Percentiles rank a stretch among this genome's conserved stretches.
phyloP scores from a whole-genome alignment of 53 echinoderm and acorn worm species.

The Holothuria scabra region DNA sequence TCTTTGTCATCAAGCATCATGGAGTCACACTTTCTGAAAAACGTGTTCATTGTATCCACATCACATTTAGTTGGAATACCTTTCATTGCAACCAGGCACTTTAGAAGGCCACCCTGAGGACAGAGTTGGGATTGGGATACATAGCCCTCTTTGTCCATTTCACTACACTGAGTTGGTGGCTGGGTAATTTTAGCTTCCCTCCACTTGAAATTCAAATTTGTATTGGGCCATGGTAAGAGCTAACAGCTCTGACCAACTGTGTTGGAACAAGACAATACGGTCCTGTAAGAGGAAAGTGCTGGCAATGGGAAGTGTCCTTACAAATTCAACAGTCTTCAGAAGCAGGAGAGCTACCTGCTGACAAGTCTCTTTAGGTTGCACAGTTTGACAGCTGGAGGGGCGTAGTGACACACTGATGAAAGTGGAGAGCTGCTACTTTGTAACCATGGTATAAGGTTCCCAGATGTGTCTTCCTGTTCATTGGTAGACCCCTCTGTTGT shows the following conservation, averaged over 20 bases:
- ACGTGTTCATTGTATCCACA: constrained; percentile 89
- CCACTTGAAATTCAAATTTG: constrained; percentile 84
- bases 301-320: constrained; percentile 81
- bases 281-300: constrained; percentile 75
- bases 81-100: constrained; percentile 91
- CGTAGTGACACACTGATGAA: constrained; percentile 50
- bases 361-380: constrained; percentile 79
- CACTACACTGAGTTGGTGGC: constrained; percentile 48
- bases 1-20: constrained; percentile 96
- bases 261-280: constrained; percentile 81
- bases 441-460: constrained; percentile 38
- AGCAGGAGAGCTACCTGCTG: constrained; percentile 95
- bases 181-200: constrained; percentile 62
- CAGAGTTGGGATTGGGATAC: constrained; percentile 17
- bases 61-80: constrained; percentile 92
- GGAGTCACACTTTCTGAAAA: constrained; percentile 92
- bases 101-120: constrained; percentile 80
- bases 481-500: neutral
- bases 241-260: constrained; percentile 99
- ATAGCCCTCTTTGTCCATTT: constrained; percentile 16
- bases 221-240: constrained; percentile 94
- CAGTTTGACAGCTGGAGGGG: constrained; percentile 78
- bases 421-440: constrained; percentile 48
- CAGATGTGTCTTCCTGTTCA: constrained; percentile 10
- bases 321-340: constrained; percentile 94